Conservation (phyloP, 2,888 invertebrate genomes). For the Heliconius erato region DNA sequence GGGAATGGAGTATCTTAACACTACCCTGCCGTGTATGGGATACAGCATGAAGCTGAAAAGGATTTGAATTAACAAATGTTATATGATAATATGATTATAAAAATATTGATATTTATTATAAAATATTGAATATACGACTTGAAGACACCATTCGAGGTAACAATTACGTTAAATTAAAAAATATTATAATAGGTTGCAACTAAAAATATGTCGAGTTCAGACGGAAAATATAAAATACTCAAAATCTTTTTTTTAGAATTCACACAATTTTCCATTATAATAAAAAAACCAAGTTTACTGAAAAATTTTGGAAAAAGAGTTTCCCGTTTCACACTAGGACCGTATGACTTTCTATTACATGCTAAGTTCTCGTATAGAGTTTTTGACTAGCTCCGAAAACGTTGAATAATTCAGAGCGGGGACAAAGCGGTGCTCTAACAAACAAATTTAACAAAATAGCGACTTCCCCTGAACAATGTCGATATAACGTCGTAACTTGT, state of each 20-base stretch:
- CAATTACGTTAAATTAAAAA: no score
- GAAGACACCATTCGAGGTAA: no score
- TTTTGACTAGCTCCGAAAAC: slow-evolving; percentile 34
- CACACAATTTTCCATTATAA: background rate
- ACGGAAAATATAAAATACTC: no score
- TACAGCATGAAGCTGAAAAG: no score
- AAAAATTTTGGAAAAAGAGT: background rate
- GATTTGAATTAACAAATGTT: no score
- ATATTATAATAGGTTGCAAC: no score
- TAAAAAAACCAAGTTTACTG: background rate
- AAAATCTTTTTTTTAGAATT: background rate
- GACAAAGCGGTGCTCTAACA: slow-evolving; percentile 35
- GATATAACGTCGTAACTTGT: slow-evolving; percentile 11
- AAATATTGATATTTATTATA: no score
- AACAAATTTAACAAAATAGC: slow-evolving; percentile 36
- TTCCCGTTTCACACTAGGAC: background rate
- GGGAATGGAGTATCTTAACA: no score
- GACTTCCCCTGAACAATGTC: slow-evolving; percentile 32
- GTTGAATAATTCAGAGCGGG: slow-evolving; percentile 43
- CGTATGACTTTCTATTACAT: slow-evolving; percentile 24
- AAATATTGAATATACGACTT: no score
- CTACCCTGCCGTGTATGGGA: no score
- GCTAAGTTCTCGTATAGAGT: slow-evolving; percentile 34
- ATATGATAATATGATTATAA: no score
- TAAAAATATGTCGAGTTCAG: no score